Evolutionary conservation across 2,888 invertebrate species (phyloP).

Genomic region (Drosophila multiciliata): DNA sequence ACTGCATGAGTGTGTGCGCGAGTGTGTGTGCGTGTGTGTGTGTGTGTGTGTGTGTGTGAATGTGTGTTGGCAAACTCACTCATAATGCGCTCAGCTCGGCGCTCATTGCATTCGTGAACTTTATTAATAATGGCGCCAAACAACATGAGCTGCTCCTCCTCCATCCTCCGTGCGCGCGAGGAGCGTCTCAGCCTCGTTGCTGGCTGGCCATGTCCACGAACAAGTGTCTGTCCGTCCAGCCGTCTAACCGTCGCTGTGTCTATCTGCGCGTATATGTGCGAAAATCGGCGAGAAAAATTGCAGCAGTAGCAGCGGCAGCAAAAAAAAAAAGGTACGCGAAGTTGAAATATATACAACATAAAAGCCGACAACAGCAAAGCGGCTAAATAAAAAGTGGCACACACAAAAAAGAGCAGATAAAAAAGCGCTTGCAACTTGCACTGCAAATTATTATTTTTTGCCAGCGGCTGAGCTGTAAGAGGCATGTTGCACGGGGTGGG

Average conservation of each 20-base stretch:
- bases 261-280: slow-evolving; percentile 57
- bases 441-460: slow-evolving; percentile 78
- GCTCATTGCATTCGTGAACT: slow-evolving; percentile 83
- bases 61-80: slow-evolving; percentile 69
- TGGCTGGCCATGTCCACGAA: slow-evolving; percentile 41
- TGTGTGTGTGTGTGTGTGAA: slow-evolving; percentile 9
- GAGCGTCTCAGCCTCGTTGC: slow-evolving; percentile 23
- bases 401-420: slow-evolving; percentile 42
- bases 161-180: slow-evolving; percentile 2
- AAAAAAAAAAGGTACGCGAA: slow-evolving; percentile 61
- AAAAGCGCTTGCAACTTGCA: slow-evolving; percentile 63
- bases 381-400: slow-evolving; percentile 49
- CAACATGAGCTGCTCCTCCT: slow-evolving; percentile 62
- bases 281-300: slow-evolving; percentile 71
- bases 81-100: slow-evolving; percentile 73
- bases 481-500: background rate
- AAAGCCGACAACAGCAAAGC: slow-evolving; percentile 37
- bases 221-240: slow-evolving; percentile 20
- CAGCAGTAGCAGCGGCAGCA: slow-evolving; percentile 37
- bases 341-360: slow-evolving; percentile 58
- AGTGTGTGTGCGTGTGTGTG: slow-evolving; percentile 17
- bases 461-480: slow-evolving; percentile 31
- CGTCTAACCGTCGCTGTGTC: slow-evolving; percentile 34
- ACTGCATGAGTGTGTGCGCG: slow-evolving; percentile 18
- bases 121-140: slow-evolving; percentile 82